These are phyloP conservation scores for Drosophila mulleri DNA, from an alignment of 2,888 invertebrate species.

Conservation along the genomic window DNA sequence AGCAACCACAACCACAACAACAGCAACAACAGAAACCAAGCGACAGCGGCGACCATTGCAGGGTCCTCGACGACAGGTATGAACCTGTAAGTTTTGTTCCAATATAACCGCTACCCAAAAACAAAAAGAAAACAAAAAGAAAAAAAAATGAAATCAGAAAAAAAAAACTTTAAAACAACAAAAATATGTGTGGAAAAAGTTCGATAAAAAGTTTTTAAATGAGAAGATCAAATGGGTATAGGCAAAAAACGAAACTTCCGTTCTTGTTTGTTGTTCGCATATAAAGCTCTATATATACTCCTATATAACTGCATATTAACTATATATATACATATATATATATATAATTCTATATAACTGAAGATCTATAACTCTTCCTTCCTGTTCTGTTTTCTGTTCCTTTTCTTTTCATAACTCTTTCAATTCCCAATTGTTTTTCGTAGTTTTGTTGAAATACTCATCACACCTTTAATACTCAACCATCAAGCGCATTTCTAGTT, in stretches of 20 bases:
- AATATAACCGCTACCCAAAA: slow-evolving; percentile 66
- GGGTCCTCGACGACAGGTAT: slow-evolving; percentile 89
- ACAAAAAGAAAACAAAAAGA: slow-evolving; percentile 31
- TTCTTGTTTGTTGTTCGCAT: slow-evolving; percentile 63
- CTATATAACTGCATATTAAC: slow-evolving; percentile 11
- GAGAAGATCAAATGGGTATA: slow-evolving; percentile 61
- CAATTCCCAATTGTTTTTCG: slow-evolving; percentile 26
- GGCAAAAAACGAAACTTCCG: slow-evolving; percentile 54
- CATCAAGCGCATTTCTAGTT: slow-evolving; percentile 30
- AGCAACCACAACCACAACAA: slow-evolving; percentile 46
- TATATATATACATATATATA: slow-evolving; percentile 1
- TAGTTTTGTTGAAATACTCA: slow-evolving; percentile 34
- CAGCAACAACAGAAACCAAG: slow-evolving; percentile 50
- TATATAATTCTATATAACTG: slow-evolving; percentile 1
- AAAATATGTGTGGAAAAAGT: slow-evolving; percentile 44
- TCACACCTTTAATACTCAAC: slow-evolving; percentile 14
- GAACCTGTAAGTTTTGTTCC: slow-evolving; percentile 91
- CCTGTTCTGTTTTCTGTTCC: not conserved
- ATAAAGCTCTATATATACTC: slow-evolving; percentile 24
- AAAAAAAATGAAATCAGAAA: slow-evolving; percentile 27
- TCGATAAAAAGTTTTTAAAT: slow-evolving; percentile 20
- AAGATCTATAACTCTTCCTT: slow-evolving; percentile 21
- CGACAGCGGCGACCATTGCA: slow-evolving; percentile 63
- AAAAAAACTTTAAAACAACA: slow-evolving; percentile 29
- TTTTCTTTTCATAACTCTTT: slow-evolving; percentile 2